Evolutionary conservation across 2,113 vertebrate genomes (phyloP), one percentile per base, ranked within the genome.

Genomic region (Todiramphus chloris): DNA sequence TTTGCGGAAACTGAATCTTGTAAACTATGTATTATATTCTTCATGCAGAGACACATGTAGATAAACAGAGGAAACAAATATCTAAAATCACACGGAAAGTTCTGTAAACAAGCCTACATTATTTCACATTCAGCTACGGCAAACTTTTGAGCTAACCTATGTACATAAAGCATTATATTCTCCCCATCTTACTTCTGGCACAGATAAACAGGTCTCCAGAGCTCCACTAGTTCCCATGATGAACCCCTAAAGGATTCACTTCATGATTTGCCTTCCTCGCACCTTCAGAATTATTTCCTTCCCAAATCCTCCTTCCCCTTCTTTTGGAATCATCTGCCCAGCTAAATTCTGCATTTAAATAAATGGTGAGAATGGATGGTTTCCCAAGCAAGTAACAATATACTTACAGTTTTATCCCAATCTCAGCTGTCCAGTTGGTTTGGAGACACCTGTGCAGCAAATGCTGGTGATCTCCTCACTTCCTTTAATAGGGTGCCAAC

Each of bases 341-440:
- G 33, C 12, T 75, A 44, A 78, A 93, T 82, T 75, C n/a, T 78
- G 19, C 63, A 78, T 74, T 20, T 58, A 58, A 58, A 58, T 33
- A 58, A 13, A 19, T 58, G 56, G 39, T 12, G 51, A 75, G 48
- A 93, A 62, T 1, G 18, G 31, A 41, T 16, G 15, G 2, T 17
- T 67, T 89, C 69, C 60, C 56, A 72, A 75, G 73, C 3, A 2
- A 43, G 8, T 60, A 76, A 72, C 31, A n/a, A 75, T 72, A 20
- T 91, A 96, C 96, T 97, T 91, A 96, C 86, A n/a, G 72, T 84
- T 88, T 53, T 83, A 72, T 27, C n/a, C 46, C 72, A 83, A 13
- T 31, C 60, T 76, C 69, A 64, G 88, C 27, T 86, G 59, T 86
- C 43, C 51, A 28, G 20, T 6, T n/a, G 69, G 48, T 93, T 78